Conservation (phyloP, 35 echinoderm and acorn worm genomes). For the Stichopus chloronotus region DNA sequence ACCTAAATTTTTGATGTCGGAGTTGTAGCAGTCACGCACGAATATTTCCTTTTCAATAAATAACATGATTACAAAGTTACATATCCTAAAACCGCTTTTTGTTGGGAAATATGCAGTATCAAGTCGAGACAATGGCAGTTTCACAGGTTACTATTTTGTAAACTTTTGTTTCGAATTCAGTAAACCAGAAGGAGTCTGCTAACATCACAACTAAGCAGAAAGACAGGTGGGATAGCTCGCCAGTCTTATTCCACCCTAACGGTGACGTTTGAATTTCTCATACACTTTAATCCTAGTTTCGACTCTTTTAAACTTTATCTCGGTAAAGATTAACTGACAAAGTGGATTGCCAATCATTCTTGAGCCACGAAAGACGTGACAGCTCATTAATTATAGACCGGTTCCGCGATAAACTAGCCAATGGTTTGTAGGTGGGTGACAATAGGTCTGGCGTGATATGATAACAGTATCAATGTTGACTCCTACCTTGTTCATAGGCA, state of each 20-base stretch:
- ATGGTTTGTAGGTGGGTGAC: constrained; percentile 45
- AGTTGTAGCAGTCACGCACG: too few relatives aligned
- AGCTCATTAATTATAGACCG: constrained; percentile 46
- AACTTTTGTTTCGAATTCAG: too few relatives aligned
- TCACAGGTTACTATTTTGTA: too few relatives aligned
- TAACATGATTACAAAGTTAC: too few relatives aligned
- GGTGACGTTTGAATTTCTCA: neutral
- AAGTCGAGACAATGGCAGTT: too few relatives aligned
- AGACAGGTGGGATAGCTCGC: constrained; percentile 21
- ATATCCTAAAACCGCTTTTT: too few relatives aligned
- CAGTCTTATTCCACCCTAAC: neutral
- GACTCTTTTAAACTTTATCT: neutral
- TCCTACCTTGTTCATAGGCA: constrained; percentile 38
- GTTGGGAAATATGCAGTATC: too few relatives aligned
- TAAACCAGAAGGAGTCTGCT: too few relatives aligned
- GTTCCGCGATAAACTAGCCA: constrained; percentile 44
- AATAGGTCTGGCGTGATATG: constrained; percentile 42
- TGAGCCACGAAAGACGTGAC: constrained; percentile 19
- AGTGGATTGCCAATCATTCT: constrained; percentile 35
- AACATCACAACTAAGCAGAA: too few relatives aligned
- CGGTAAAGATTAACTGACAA: constrained; percentile 31
- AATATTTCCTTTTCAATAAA: too few relatives aligned
- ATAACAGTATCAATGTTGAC: constrained; percentile 51
- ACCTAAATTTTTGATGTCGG: too few relatives aligned
- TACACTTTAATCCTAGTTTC: neutral